A percentile compares a stretch with the other conserved stretches of the same genome.
Evolutionary conservation across 2,888 invertebrate species (phyloP).

Genomic region (Atrina japonica): DNA sequence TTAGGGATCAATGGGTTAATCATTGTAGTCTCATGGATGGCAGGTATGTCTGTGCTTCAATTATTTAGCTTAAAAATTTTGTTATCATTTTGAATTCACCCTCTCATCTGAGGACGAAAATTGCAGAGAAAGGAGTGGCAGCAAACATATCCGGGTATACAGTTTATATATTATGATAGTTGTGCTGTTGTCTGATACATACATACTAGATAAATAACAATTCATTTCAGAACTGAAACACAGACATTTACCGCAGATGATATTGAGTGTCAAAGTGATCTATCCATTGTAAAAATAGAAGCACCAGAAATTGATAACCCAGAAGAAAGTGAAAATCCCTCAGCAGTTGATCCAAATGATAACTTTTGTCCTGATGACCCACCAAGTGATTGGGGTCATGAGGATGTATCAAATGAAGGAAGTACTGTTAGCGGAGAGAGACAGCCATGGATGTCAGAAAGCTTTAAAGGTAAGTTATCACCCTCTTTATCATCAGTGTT

Average conservation of each 20-base stretch:
- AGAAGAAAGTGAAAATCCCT: neutral
- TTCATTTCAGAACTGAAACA: neutral
- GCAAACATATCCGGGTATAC: no score
- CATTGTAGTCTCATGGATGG: no score
- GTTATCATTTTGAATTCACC: no score
- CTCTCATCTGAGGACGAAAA: no score
- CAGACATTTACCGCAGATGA: conserved; percentile 1
- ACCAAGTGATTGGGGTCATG: conserved; percentile 20
- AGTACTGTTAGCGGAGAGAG: conserved; percentile 31
- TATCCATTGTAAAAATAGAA: conserved; percentile 33
- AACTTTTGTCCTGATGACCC: conserved; percentile 17
- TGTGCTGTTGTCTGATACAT: no score
- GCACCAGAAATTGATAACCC: neutral
- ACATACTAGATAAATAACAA: no score
- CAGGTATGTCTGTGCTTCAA: no score
- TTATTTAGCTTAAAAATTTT: no score
- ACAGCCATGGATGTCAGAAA: conserved; percentile 24
- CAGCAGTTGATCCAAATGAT: conserved; percentile 25
- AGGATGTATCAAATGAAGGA: conserved; percentile 32
- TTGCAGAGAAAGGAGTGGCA: no score
- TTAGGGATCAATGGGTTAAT: no score
- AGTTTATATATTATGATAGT: no score
- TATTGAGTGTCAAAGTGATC: conserved; percentile 14
- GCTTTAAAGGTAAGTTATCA: conserved; percentile 30
- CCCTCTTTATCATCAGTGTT: neutral